A percentile compares a stretch with the other conserved stretches of the same genome.
These are phyloP conservation scores for Allolobophora icterica DNA, from an alignment of 2,888 invertebrate genomes.

Conservation along the genomic window DNA sequence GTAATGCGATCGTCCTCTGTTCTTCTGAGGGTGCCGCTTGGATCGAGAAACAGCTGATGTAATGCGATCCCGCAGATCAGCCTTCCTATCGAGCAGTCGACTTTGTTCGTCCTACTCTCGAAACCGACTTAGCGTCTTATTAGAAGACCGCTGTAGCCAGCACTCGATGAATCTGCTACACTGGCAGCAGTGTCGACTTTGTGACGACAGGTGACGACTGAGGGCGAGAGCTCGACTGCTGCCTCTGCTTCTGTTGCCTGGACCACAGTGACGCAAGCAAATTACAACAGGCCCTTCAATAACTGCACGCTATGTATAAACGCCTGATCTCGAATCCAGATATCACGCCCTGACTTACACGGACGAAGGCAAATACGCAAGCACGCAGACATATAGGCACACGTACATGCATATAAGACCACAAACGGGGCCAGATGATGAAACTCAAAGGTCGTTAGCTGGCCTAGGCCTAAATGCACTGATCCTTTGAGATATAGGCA, in stretches of 20 bases:
- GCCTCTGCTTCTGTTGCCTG: background rate
- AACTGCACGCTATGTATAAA: background rate
- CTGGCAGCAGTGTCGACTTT: background rate
- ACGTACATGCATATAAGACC: background rate
- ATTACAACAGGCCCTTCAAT: background rate
- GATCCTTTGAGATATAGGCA: background rate
- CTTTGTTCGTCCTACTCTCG: background rate
- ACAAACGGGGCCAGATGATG: background rate
- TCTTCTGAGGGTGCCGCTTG: background rate
- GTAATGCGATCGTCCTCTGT: background rate
- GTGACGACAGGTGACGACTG: background rate
- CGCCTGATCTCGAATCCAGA: background rate
- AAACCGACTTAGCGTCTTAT: background rate
- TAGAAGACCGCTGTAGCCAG: background rate
- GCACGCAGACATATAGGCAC: background rate
- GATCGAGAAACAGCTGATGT: background rate
- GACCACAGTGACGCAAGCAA: background rate
- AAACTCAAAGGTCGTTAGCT: background rate
- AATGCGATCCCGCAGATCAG: background rate
- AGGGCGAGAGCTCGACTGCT: background rate
- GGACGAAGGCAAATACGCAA: background rate
- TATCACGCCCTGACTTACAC: background rate
- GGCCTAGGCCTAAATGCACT: background rate
- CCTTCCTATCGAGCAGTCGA: background rate
- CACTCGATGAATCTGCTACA: too few relatives aligned